Evolutionary conservation across 2,797 vertebrate species (phyloP).

Genomic region (Lacerta agilis): DNA sequence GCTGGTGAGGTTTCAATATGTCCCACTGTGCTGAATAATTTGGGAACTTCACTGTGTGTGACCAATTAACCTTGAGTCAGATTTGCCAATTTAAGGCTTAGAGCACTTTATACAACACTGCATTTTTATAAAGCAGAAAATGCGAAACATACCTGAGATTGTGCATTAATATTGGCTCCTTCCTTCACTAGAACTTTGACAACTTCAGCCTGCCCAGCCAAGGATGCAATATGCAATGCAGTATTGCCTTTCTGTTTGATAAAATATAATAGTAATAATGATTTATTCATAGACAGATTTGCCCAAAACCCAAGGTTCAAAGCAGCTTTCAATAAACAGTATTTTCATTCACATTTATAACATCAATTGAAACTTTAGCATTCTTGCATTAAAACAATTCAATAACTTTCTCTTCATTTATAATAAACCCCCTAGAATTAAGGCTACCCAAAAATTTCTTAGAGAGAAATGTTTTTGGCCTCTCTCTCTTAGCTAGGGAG

Average conservation of each 20-base stretch:
- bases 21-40: not conserved
- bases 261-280: conserved; percentile 20
- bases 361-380: not conserved
- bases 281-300: not conserved
- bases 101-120: not conserved
- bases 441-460: not conserved
- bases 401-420: not conserved
- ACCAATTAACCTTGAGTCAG: not conserved
- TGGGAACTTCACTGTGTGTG: not conserved
- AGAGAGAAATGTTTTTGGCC: not conserved
- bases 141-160: conserved; percentile 89
- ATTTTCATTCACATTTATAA: not conserved
- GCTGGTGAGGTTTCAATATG: not conserved
- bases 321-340: not conserved
- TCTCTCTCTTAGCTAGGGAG: not conserved
- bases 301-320: not conserved
- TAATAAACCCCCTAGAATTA: not conserved
- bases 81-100: not conserved
- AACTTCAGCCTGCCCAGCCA: conserved; percentile 94
- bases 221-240: conserved; percentile 95
- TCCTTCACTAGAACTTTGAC: conserved; percentile 91
- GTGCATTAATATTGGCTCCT: conserved; percentile 92
- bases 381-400: not conserved
- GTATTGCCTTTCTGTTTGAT: conserved; percentile 93
- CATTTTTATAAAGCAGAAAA: conserved; percentile 3